Percentiles rank a stretch among this genome's conserved stretches.
phyloP scores from a whole-genome alignment of 53 echinoderm and acorn worm species.

The Temnopleurus reevesii region DNA sequence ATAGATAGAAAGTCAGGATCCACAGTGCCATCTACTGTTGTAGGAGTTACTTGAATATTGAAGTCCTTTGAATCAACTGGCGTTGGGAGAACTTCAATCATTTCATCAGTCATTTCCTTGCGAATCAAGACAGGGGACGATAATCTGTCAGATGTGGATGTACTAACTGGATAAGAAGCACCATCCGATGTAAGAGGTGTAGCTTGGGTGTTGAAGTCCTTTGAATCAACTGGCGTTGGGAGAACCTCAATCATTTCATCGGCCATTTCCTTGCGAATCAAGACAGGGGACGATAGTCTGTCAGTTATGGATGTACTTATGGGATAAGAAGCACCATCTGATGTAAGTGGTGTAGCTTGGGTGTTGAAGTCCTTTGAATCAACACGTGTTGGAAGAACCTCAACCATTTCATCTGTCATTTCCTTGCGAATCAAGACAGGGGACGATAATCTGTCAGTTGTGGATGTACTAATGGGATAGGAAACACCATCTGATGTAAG shows the following conservation, averaged over 20 bases:
- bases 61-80: background rate
- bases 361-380: background rate
- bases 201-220: background rate
- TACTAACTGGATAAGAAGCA: background rate
- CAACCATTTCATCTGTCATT: background rate
- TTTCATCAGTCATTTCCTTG: conserved; percentile 17
- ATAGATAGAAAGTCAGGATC: background rate
- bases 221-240: background rate
- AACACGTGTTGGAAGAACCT: background rate
- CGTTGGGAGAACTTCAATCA: background rate
- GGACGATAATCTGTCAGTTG: background rate
- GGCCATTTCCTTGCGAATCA: conserved; percentile 5
- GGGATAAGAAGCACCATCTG: background rate
- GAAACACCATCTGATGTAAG: background rate
- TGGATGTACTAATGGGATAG: background rate
- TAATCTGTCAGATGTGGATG: background rate
- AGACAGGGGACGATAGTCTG: background rate
- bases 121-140: background rate
- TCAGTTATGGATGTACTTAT: background rate
- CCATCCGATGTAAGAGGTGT: background rate
- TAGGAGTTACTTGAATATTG: background rate
- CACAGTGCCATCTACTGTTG: background rate
- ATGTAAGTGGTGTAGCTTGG: background rate
- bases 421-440: background rate
- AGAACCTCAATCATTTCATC: background rate